Evolutionary conservation across 2,113 vertebrate species (phyloP).

Genomic region (Nothocercus julius): DNA sequence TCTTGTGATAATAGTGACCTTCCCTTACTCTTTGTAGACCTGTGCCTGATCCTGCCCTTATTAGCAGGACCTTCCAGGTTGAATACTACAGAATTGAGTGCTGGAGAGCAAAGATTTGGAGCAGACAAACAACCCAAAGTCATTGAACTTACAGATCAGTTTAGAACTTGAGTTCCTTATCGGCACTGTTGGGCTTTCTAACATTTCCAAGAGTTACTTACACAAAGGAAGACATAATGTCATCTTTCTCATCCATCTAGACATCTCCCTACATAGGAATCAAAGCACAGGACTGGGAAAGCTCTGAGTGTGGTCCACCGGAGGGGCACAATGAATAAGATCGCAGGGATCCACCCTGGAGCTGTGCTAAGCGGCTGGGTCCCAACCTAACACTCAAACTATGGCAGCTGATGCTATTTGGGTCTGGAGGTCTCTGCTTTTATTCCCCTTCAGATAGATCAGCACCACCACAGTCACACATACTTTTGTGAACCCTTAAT

Average conservation of each 20-base stretch:
- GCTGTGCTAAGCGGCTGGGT: rapidly evolving
- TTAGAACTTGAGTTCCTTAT: neutral
- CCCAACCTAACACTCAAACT: rapidly evolving
- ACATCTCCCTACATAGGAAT: neutral
- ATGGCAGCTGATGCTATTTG: neutral
- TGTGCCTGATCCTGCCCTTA: constrained; percentile 53
- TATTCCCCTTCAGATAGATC: neutral
- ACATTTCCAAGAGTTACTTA: rapidly evolving
- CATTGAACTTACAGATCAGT: neutral
- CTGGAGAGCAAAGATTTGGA: neutral
- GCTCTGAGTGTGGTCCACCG: rapidly evolving
- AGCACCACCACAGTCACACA: neutral
- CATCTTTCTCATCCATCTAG: neutral
- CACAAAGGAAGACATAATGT: neutral
- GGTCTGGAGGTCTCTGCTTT: neutral
- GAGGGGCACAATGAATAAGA: rapidly evolving
- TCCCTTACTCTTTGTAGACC: constrained; percentile 40
- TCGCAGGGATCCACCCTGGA: neutral
- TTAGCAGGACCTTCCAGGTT: constrained; percentile 50
- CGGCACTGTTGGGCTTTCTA: neutral
- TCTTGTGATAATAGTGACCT: constrained; percentile 70
- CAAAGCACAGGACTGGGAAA: neutral
- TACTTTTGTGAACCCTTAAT: neutral
- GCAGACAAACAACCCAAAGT: neutral
- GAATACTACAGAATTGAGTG: constrained; percentile 38